Conservation (phyloP, 2,113 vertebrate species). For the Pterocles orientalis region DNA sequence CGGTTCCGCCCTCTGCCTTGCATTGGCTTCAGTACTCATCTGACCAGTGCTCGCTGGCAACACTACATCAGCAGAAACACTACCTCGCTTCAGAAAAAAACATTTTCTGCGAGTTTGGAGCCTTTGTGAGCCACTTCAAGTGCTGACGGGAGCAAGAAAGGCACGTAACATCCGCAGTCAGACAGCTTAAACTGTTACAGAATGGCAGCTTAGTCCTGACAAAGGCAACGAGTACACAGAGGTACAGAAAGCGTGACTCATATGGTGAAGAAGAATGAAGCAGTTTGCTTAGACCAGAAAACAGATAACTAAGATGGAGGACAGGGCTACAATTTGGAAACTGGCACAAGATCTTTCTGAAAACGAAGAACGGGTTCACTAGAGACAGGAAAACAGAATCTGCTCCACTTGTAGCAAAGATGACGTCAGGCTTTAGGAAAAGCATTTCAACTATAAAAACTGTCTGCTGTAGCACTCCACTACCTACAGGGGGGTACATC, state of each 20-base stretch:
- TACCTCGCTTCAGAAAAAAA: background rate
- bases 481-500: background rate
- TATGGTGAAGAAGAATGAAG: background rate
- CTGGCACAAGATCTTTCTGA: background rate
- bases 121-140: conserved; percentile 29
- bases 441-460: background rate
- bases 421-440: conserved; percentile 33
- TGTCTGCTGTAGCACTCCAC: background rate
- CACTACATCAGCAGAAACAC: background rate
- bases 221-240: conserved; percentile 2
- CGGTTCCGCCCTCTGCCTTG: background rate
- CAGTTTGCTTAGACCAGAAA: background rate
- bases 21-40: background rate
- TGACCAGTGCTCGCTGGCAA: background rate
- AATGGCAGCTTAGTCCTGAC: background rate
- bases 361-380: background rate
- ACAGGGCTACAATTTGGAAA: background rate
- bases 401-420: conserved; percentile 49
- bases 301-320: background rate
- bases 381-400: conserved; percentile 2
- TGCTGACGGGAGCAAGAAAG: background rate
- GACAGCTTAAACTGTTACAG: background rate
- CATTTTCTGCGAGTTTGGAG: conserved; percentile 2
- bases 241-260: background rate
- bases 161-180: background rate